Base-by-base conservation (phyloP, 2,888 invertebrate genomes). In the Pandemis cinnamomeana region DNA sequence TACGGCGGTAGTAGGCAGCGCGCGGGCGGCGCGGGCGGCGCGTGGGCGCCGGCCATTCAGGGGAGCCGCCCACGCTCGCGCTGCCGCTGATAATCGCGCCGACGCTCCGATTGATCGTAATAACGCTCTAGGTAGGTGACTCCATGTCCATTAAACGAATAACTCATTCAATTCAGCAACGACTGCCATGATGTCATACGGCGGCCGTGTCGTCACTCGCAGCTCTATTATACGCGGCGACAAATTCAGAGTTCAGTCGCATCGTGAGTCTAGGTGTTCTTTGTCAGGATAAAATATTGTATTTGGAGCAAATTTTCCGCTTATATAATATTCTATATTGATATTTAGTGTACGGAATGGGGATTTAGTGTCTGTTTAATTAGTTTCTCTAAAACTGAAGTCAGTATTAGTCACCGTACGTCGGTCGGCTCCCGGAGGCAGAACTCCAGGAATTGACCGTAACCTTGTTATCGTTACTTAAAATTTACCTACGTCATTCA, bases 1-100 rank as follows among this genome's bases (percentile, higher is more conserved):
- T 74, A 67, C 58, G 67, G 78, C 72, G 76, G 79, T 80, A 81
- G 84, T 82, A 80, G 81, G 84, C 78, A 80, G 82, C 75, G n/a
- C 53, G 27, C 71, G 55, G 81, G 84, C 77, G 79, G 82, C 75
- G n/a, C 46, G 27, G 73, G 55, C 48, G 48, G 48, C 60, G 71
- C 67, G 51, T 42, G 85, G 88, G 90, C 85, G 86, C 78, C 79
- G 83, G 79, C 91, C 92, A 91, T 93, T 92, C 89, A 91, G 89
- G 86, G 87, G 87, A 86, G 85, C 84, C 87, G 83, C 90, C 89
- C 83, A 86, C 87, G 84, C 88, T 80, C 83, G 82, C 78, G 55
- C n/a, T 13, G n/a, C 82, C 78, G 71, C 78, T 76, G 68, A 72
- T 63, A 69, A 68, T 60, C 72, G 53, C 68, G 53, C 46, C 46